Conservation (phyloP, 2,113 vertebrate species). For the Apteryx mantelli region DNA sequence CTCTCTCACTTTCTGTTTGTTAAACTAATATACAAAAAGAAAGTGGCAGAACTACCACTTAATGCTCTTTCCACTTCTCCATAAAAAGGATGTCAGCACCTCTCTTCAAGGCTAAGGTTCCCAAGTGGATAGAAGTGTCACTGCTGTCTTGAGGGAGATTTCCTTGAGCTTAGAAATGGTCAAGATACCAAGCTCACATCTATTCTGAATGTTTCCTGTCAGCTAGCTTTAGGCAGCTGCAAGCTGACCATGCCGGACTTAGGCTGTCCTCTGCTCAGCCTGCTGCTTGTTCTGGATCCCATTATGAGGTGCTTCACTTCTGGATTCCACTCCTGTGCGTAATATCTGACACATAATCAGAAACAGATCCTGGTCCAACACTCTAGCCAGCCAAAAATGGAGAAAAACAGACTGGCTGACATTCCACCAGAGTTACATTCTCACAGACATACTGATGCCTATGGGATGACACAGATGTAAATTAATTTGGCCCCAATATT, state of each 20-base stretch:
- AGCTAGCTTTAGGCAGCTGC: not conserved
- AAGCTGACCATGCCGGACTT: not conserved
- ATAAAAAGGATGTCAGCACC: not conserved
- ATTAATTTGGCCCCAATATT: not conserved
- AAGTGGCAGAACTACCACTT: not conserved
- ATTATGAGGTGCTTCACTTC: conserved; percentile 45
- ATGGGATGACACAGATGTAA: not conserved
- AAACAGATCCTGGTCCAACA: conserved; percentile 37
- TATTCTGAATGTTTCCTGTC: not conserved
- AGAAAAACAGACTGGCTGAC: conserved; percentile 34
- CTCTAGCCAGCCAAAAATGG: conserved; percentile 41
- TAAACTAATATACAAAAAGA: not conserved
- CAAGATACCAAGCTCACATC: not conserved
- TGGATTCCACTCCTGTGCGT: conserved; percentile 52
- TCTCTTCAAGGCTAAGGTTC: not conserved
- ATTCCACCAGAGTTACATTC: not conserved
- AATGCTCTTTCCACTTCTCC: not conserved
- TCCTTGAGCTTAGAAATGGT: not conserved
- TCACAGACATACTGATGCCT: not conserved
- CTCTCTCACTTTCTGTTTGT: not conserved
- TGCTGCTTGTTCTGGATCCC: conserved; percentile 39
- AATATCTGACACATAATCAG: conserved; percentile 60
- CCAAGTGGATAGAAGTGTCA: not conserved
- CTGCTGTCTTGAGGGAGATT: not conserved
- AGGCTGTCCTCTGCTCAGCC: not conserved